A percentile compares a stretch with the other conserved stretches of the same genome.
These are phyloP conservation scores for Aethes cnicana DNA, from an alignment of 2,888 invertebrate species.

Conservation along the genomic window DNA sequence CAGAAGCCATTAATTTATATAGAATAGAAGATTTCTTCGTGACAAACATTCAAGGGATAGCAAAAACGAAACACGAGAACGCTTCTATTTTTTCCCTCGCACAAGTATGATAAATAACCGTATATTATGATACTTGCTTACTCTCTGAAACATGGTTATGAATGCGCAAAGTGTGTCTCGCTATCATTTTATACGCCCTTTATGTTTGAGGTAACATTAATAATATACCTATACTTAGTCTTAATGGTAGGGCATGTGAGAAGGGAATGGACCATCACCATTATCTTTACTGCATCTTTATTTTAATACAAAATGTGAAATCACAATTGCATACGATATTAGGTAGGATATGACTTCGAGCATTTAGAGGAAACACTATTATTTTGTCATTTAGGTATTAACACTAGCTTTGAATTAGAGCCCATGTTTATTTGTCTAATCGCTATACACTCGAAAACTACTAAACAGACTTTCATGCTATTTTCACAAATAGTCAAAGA, in stretches of 20 bases:
- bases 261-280: constrained; percentile 24
- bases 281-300: constrained; percentile 24
- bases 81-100: constrained; percentile 44
- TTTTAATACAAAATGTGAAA: no score
- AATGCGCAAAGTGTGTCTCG: constrained; percentile 44
- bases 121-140: constrained; percentile 44
- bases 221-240: no score
- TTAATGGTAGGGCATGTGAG: constrained; percentile 24
- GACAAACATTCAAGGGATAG: constrained; percentile 36
- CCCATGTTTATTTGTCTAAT: no score
- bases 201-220: constrained; percentile 33
- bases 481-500: no score
- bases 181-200: constrained; percentile 45
- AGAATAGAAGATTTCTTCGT: no score
- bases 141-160: constrained; percentile 40
- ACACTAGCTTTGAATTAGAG: no score
- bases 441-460: no score
- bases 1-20: no score
- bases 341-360: no score
- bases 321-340: no score
- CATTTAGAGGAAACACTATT: no score
- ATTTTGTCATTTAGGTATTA: no score
- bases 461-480: constrained; percentile 3
- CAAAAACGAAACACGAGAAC: constrained; percentile 38
- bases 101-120: constrained; percentile 49